Percentiles rank a stretch among this genome's conserved stretches.
These are phyloP conservation scores for Ennomos fuscantarius DNA, from an alignment of 2,888 invertebrate genomes.

Conservation along the genomic window DNA sequence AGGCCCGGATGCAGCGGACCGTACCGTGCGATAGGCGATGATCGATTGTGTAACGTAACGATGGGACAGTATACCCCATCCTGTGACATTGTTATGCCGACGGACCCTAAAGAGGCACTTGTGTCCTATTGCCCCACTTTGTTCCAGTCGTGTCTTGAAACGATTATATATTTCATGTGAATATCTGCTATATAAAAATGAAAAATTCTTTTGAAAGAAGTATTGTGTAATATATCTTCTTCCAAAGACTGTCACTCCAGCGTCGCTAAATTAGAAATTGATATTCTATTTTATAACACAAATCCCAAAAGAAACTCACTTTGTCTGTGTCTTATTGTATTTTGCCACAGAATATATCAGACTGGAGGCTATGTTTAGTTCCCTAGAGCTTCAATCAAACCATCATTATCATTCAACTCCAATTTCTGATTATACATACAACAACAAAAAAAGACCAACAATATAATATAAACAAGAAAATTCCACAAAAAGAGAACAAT, in stretches of 20 bases:
- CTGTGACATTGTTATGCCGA: constrained; percentile 23
- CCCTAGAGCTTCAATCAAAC: constrained; percentile 1
- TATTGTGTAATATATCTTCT: too few species aligned
- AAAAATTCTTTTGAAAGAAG: too few species aligned
- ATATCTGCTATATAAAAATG: neutral
- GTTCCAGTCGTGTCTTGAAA: neutral
- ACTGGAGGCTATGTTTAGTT: neutral
- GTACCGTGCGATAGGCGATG: constrained; percentile 27
- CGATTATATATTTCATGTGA: too few species aligned
- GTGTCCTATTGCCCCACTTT: constrained; percentile 17
- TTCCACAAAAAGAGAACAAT: neutral
- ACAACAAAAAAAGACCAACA: too few species aligned
- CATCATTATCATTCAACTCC: neutral
- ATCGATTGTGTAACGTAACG: constrained; percentile 38
- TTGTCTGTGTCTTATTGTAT: constrained; percentile 3
- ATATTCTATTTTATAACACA: too few species aligned
- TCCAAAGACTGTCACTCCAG: too few species aligned
- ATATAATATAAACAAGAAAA: neutral
- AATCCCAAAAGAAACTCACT: constrained; percentile 2
- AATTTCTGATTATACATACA: too few species aligned
- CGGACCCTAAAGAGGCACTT: constrained; percentile 8
- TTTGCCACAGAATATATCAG: constrained; percentile 4
- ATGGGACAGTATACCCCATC: constrained; percentile 31
- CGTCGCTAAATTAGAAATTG: too few species aligned
- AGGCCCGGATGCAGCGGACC: constrained; percentile 23